Base-by-base conservation (phyloP, 1,140 invertebrate species). In the Oncopeltus fasciatus region DNA sequence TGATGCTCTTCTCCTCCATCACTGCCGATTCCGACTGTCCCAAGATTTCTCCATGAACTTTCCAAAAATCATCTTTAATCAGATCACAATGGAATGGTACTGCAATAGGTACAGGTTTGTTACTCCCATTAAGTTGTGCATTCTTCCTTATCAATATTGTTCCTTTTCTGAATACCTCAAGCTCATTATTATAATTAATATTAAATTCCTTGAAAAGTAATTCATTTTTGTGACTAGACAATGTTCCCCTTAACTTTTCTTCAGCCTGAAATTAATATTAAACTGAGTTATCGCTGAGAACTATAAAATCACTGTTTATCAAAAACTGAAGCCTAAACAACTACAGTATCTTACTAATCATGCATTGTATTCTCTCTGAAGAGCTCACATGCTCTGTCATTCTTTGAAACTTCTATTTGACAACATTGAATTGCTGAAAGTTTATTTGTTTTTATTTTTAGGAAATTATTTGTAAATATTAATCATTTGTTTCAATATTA, bases 171-270 rank as follows among this genome's bases (percentile, higher is more conserved):
- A 84, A 96, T 64, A 95, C 81, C 64, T 84, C 77, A 44, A 83
- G 81, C 71, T 95, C 83, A 70, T 91, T 89, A 70, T 98, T 98
- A 71, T 98, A 98, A 76, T 98, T 98, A 24, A 92, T 88, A 53
- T 83, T 82, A 77, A 95, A 97, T 68, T 92, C 81, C 68, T 84
- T 81, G 72, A 92, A 98, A 29, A 98, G 77, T 47, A 98, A 80
- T 76, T 98, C 95, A 80, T 98, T 95, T 77, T 98, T 97, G 68
- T 95, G 89, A 28, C 83, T 78, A 12, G 92, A 86, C 1, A 93
- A 72, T 24, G 93, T 95, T 4, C 91, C 90, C 73, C 84, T 83
- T 21, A 98, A 76, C 69, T 79, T 75, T 71, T 88, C 81, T 74
- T 95, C 85, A 24, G 93, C 91, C 82, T 88, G 66, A 67, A 79